phyloP scores from a whole-genome alignment of 2,113 vertebrate species.

The Trogon surrucura region DNA sequence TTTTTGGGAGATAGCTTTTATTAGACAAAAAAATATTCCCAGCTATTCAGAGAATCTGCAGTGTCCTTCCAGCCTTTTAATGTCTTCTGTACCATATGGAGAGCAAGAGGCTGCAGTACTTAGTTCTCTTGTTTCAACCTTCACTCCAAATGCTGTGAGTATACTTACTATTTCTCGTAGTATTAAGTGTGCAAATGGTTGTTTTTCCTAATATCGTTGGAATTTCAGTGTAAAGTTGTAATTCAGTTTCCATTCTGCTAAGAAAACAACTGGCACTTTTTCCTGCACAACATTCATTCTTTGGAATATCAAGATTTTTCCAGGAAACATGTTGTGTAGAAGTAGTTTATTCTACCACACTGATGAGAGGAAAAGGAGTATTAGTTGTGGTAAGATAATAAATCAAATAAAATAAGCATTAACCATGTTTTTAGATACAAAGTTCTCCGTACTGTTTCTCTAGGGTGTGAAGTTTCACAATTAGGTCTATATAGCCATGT shows the following conservation, averaged over 20 bases:
- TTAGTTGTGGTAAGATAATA: background rate
- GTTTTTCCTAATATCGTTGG: background rate
- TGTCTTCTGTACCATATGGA: background rate
- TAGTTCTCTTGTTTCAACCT: conserved; percentile 31
- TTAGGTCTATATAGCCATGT: background rate
- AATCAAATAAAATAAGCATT: background rate
- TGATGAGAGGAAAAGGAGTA: background rate
- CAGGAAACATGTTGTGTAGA: background rate
- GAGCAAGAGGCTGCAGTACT: conserved; percentile 58
- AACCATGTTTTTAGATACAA: background rate
- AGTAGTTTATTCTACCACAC: background rate
- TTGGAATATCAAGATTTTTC: background rate
- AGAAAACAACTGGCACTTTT: background rate
- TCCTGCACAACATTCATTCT: background rate
- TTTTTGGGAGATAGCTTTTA: conserved; percentile 91
- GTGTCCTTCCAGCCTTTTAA: conserved; percentile 65
- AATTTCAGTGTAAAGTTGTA: background rate
- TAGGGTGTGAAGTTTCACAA: background rate
- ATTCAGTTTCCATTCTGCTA: background rate
- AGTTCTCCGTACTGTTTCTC: background rate
- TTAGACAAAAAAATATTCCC: conserved; percentile 77
- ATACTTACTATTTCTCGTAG: conserved; percentile 58
- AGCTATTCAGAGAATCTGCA: conserved; percentile 74
- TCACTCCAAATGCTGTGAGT: conserved; percentile 67
- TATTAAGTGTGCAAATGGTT: conserved; percentile 66